Conservation (phyloP, 1,140 invertebrate genomes). For the Physella acuta region DNA sequence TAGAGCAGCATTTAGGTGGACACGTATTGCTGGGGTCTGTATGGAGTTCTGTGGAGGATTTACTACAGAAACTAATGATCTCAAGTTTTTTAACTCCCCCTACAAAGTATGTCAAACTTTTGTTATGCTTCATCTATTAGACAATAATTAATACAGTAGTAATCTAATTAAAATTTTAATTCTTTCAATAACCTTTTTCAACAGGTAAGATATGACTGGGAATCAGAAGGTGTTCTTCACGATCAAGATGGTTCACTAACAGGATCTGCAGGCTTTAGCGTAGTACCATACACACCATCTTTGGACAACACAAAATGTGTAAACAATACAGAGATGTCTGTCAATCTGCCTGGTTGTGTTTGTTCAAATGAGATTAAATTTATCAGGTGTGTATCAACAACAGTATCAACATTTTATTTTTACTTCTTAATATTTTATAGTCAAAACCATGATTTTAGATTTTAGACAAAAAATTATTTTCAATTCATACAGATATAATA, state of each 20-base stretch:
- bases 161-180: too few species aligned
- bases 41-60: conserved; percentile 39
- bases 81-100: conserved; percentile 35
- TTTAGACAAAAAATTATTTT: too few species aligned
- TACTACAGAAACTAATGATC: conserved; percentile 18
- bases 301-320: conserved; percentile 34
- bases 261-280: conserved; percentile 25
- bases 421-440: too few species aligned
- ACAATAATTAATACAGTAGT: too few species aligned
- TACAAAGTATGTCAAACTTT: conserved; percentile 29
- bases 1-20: conserved; percentile 32
- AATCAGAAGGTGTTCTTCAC: conserved; percentile 38
- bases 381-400: conserved; percentile 39
- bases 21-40: conserved; percentile 42
- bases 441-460: too few species aligned
- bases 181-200: too few species aligned
- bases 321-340: conserved; percentile 11
- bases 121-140: too few species aligned
- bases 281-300: conserved; percentile 33
- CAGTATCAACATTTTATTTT: too few species aligned
- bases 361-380: conserved; percentile 39
- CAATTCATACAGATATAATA: too few species aligned
- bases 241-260: conserved; percentile 44
- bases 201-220: conserved; percentile 38
- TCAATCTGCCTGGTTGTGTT: conserved; percentile 28